A percentile compares a stretch with the other conserved stretches of the same genome.
Conservation (phyloP, 2,888 invertebrate genomes). For the Cephonodes hylas region DNA sequence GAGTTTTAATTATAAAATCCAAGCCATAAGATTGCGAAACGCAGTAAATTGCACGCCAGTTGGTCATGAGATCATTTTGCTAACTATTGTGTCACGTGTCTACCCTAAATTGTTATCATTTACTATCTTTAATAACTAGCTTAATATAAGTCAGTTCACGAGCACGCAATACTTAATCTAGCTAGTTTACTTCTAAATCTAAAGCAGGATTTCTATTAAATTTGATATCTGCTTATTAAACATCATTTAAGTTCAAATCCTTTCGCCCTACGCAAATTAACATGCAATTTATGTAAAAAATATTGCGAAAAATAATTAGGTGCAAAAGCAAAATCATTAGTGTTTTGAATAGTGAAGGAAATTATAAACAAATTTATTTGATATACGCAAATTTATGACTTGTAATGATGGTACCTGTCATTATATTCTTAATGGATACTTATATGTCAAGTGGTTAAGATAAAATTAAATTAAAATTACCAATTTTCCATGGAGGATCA, state of each 20-base stretch:
- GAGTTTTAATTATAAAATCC: not conserved
- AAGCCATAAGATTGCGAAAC: not conserved
- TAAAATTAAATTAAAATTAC: not conserved
- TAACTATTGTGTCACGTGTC: conserved; percentile 33
- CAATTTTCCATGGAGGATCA: not conserved
- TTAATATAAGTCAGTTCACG: not conserved
- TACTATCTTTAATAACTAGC: conserved; percentile 7
- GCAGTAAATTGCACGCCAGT: not conserved
- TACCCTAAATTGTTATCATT: conserved; percentile 24
- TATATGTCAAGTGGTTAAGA: not conserved
- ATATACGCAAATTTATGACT: not conserved
- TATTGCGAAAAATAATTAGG: not conserved
- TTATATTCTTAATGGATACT: not conserved
- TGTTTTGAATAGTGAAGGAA: not conserved
- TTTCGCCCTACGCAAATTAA: not conserved
- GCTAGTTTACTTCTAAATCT: not conserved
- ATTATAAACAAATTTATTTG: not conserved
- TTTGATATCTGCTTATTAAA: too few species aligned
- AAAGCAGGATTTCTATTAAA: not conserved
- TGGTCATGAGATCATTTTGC: conserved; percentile 11
- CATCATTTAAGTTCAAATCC: too few species aligned
- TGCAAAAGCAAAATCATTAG: not conserved
- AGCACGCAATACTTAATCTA: not conserved
- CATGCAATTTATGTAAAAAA: not conserved
- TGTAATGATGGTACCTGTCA: not conserved